Conservation (phyloP, 1,140 invertebrate genomes). For the Lepidurus couesii region DNA sequence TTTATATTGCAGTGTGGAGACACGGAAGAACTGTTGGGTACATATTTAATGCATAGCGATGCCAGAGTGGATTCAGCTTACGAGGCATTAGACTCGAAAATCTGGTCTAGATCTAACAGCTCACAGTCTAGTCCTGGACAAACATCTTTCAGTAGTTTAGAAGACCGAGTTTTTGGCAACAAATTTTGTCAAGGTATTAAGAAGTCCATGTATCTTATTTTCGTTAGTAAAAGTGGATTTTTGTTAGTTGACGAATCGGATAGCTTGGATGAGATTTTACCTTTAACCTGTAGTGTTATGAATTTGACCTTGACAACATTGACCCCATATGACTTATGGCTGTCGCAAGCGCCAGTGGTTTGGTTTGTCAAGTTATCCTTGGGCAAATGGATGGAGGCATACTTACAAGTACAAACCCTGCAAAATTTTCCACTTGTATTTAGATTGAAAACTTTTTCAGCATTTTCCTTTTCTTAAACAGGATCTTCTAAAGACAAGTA, state of each 20-base stretch:
- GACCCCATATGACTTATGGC: not conserved
- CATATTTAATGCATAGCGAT: constrained; percentile 26
- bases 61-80: constrained; percentile 31
- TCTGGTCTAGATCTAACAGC: not conserved
- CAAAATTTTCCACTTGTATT: not conserved
- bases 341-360: not conserved
- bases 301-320: constrained; percentile 31
- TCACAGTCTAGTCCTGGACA: not conserved
- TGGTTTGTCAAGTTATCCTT: not conserved
- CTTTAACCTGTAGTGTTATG: constrained; percentile 39
- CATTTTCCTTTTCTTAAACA: not conserved
- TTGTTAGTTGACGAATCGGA: constrained; percentile 24
- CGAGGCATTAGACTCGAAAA: constrained; percentile 33
- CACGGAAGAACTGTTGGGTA: not conserved
- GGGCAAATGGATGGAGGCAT: not conserved
- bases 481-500: constrained; percentile 1
- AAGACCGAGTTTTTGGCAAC: not conserved
- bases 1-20: not conserved
- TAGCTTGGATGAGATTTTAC: constrained; percentile 26
- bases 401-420: not conserved
- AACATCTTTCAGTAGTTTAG: not conserved
- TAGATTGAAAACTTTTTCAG: not conserved
- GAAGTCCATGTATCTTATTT: not conserved
- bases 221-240: constrained; percentile 17
- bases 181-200: constrained; percentile 11